Evolutionary conservation across 1,140 invertebrate genomes (phyloP).

Genomic region (Dysdera silvatica): DNA sequence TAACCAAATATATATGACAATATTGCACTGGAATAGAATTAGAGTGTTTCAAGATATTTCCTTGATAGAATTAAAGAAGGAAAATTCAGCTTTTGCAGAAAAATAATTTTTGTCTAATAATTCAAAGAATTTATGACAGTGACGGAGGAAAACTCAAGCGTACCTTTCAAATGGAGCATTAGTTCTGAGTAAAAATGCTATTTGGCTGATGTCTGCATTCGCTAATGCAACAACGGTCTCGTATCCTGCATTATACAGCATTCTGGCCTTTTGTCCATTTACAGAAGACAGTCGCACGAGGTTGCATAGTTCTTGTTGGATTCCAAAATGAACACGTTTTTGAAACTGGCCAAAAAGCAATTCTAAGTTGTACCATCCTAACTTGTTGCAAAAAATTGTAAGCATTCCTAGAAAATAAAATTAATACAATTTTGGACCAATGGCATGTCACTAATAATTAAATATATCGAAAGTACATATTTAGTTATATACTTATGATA

Average conservation of each 20-base stretch:
- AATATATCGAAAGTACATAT: too few relatives aligned
- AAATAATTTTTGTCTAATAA: neutral
- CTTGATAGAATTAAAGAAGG: neutral
- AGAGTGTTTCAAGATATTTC: neutral
- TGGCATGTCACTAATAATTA: too few relatives aligned
- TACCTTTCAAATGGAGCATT: slow-evolving; percentile 61
- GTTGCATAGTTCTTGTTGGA: slow-evolving; percentile 84
- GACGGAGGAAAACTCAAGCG: neutral
- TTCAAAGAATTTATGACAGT: neutral
- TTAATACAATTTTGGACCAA: neutral
- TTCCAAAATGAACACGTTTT: slow-evolving; percentile 85
- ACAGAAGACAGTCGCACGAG: slow-evolving; percentile 75
- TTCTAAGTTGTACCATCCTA: slow-evolving; percentile 90
- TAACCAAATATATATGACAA: neutral
- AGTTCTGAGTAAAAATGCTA: slow-evolving; percentile 70
- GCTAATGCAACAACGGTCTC: slow-evolving; percentile 69
- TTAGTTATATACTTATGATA: too few relatives aligned
- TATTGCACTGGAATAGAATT: neutral
- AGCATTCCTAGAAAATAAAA: slow-evolving; percentile 62
- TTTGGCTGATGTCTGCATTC: slow-evolving; percentile 54
- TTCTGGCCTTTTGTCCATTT: slow-evolving; percentile 74
- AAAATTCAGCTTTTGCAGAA: neutral
- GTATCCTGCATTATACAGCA: slow-evolving; percentile 75
- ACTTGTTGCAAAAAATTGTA: slow-evolving; percentile 77
- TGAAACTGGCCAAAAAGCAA: slow-evolving; percentile 86